A percentile compares a stretch with the other conserved stretches of the same genome.
Conservation (phyloP, 53 echinoderm and acorn worm genomes). For the Apostichopus leukothele region DNA sequence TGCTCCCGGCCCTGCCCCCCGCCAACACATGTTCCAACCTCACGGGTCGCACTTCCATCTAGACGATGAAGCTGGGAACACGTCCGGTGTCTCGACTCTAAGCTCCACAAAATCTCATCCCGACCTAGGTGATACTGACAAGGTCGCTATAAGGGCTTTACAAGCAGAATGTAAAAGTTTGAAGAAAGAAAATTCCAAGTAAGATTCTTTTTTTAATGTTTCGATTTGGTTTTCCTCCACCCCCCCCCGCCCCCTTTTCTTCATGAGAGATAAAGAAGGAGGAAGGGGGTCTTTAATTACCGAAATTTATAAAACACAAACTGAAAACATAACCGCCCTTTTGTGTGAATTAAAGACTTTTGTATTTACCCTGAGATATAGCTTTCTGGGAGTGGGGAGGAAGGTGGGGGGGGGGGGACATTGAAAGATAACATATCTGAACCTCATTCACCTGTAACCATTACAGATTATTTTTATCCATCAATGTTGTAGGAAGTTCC, state of each 20-base stretch:
- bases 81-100: constrained; percentile 94
- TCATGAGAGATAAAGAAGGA: too few relatives aligned
- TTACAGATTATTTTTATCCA: too few relatives aligned
- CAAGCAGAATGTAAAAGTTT: constrained; percentile 73
- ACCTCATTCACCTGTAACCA: too few relatives aligned
- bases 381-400: too few relatives aligned
- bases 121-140: constrained; percentile 59
- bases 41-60: constrained; percentile 55
- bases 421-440: too few relatives aligned
- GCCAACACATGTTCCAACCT: constrained; percentile 47
- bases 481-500: too few relatives aligned
- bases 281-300: too few relatives aligned
- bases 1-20: constrained; percentile 57
- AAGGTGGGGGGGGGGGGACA: too few relatives aligned
- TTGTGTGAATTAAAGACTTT: too few relatives aligned
- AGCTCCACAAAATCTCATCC: constrained; percentile 82
- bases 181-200: constrained; percentile 85
- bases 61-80: constrained; percentile 83
- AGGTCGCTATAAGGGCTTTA: constrained; percentile 50
- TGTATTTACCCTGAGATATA: too few relatives aligned
- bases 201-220: not conserved
- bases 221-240: not conserved
- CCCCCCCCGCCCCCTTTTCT: not conserved
- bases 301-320: too few relatives aligned
- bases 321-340: too few relatives aligned